Base-by-base conservation (phyloP, 2,888 invertebrate species). In the Leptogaster cylindrica region DNA sequence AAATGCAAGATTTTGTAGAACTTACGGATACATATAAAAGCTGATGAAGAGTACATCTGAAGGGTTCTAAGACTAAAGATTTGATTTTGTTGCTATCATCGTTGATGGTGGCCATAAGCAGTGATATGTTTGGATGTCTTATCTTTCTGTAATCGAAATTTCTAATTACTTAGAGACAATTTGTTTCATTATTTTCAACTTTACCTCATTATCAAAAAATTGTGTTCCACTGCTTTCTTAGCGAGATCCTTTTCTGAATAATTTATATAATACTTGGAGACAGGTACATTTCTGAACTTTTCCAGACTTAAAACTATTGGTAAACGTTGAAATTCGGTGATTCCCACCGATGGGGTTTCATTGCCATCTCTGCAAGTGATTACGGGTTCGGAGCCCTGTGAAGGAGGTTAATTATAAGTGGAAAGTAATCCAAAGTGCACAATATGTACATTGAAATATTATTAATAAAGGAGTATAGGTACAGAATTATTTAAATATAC, bases 91-190 rank as follows among this genome's bases (percentile, higher is more conserved):
- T 76, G 55, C 79, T 77, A 1, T 78, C 74, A 69, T 83, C 83
- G 3, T 82, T 81, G 71, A 80, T 82, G 2, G 84, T 73, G 6
- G 84, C 84, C 84, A 84, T 84, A 46, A 84, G 74, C 44, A 83
- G 79, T 67, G 83, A 80, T 70, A 84, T 82, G 72, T 83, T 83
- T 3, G 83, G 83, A 71, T 84, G 84, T 69, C 83, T 83, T 74
- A 82, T 83, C 77, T 83, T 83, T 75, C 84, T 84, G 76, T 3
- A 78, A 74, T n/a, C n/a, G n/a, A n/a, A n/a, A n/a, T n/a, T n/a
- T n/a, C n/a, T n/a, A n/a, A 23, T 8, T n/a, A 44, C 1, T 16
- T 10, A 33, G n/a, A 52, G 31, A 28, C 4, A 12, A 2, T 23
- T 12, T 31, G 31, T 31, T 31, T 6, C 8, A 28, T 41, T 41